A percentile compares a stretch with the other conserved stretches of the same genome.
Evolutionary conservation across 2,113 vertebrate genomes (phyloP).

Genomic region (Orcinus orca): DNA sequence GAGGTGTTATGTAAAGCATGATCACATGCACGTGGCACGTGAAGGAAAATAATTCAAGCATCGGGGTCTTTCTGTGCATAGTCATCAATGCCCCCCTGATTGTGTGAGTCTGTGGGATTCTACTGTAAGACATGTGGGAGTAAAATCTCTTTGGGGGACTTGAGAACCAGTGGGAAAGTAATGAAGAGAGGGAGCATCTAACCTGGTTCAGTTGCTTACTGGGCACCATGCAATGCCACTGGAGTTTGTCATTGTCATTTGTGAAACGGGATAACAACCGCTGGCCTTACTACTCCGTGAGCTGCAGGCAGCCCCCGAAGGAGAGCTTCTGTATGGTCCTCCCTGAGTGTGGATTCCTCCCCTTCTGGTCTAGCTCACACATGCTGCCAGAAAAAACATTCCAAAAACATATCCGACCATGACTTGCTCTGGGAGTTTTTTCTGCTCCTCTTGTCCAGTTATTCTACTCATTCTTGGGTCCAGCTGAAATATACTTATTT

Average conservation of each 20-base stretch:
- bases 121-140: accelerated
- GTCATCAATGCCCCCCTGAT: too few species aligned
- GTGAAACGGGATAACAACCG: background rate
- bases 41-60: background rate
- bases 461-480: background rate
- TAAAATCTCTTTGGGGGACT: background rate
- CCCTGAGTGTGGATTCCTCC: background rate
- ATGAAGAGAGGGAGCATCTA: background rate
- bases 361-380: background rate
- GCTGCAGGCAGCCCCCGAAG: accelerated
- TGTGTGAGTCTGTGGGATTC: background rate
- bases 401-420: background rate
- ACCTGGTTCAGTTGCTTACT: background rate
- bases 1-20: background rate
- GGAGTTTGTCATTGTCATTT: background rate
- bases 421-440: background rate
- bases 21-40: accelerated
- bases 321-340: background rate
- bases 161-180: background rate
- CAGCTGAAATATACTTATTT: background rate
- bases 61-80: too few species aligned
- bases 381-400: background rate
- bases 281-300: background rate
- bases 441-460: background rate
- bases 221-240: background rate